Evolutionary conservation across 2,113 vertebrate species (phyloP).

Genomic region (Acrocephalus kingi): DNA sequence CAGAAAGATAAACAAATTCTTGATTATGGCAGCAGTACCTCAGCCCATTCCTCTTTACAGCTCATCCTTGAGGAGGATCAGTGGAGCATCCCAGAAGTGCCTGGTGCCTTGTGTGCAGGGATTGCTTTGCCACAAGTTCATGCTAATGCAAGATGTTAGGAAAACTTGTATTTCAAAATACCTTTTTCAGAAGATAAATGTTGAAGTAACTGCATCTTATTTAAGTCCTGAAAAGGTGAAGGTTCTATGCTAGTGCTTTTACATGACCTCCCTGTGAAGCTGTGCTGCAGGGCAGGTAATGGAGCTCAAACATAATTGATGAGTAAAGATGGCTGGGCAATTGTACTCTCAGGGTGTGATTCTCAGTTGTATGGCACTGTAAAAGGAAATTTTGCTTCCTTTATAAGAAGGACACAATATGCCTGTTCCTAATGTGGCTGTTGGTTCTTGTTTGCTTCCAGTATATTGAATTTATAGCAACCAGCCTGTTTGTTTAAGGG

Average conservation of each 20-base stretch:
- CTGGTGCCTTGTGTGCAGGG: background rate
- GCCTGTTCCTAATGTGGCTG: background rate
- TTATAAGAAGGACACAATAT: background rate
- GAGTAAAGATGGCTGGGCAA: background rate
- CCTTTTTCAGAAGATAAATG: background rate
- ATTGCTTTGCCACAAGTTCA: background rate
- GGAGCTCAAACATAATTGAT: background rate
- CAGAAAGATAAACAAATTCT: background rate
- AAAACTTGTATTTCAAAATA: background rate
- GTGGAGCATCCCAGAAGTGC: background rate
- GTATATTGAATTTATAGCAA: background rate
- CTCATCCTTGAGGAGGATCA: background rate
- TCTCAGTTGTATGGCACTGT: background rate
- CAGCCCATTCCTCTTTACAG: background rate
- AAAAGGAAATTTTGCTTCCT: background rate
- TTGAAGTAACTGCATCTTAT: background rate
- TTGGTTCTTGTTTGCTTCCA: background rate
- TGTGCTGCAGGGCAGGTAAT: background rate
- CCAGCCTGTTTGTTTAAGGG: background rate
- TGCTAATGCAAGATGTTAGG: background rate
- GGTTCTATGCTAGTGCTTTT: background rate
- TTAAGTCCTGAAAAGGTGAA: background rate
- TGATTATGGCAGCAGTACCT: background rate
- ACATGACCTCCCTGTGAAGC: fast-evolving
- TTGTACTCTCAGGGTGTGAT: background rate